Evolutionary conservation across 2,797 vertebrate species (phyloP), one percentile per base, ranked within the genome.

Genomic region (Apogon hyalosoma): DNA sequence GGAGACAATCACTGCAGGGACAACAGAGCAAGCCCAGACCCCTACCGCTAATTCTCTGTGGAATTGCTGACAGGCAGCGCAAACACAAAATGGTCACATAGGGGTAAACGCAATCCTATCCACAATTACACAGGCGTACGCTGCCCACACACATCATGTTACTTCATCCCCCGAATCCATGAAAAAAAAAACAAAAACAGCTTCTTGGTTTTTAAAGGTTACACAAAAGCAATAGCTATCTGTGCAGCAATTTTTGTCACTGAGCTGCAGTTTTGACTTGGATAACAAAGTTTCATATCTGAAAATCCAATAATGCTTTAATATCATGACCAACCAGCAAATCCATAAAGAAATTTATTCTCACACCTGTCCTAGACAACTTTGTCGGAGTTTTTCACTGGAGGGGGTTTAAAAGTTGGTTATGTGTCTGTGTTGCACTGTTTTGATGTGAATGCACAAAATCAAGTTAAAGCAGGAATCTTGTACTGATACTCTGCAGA

Each of bases 61-160:
- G 75, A 76, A 86, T 75, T 63, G 76, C 59, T 57, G 77, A 74
- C 67, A 73, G 73, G 83, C 65, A 51, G 67, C 16, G 75, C 43
- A 60, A 77, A 80, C 7, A 36, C 79, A 80, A 86, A 79, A 69
- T n/a, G 59, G 77, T 69, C 61, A 69, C 63, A 66, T 59, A 62
- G 67, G 24, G 58, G 28, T 7, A 74, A 69, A 69, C 11, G 36
- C 74, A 77, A 61, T 76, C 58, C 52, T 36, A 69, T 69, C 75
- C 58, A 39, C 46, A 52, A 40, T 31, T 65, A 58, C 66, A 66
- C 58, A 43, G 14, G 13, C 75, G 57, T 59, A 45, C 69, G 71
- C 73, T 50, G 65, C 63, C 21, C 14, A 15, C 46, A 62, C 43
- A 54, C 52, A 42, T 11, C 15, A 8, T 2, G 33, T 72, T 72